Base-by-base conservation (phyloP, 2,888 invertebrate genomes). In the Tolmerus cingulatus region DNA sequence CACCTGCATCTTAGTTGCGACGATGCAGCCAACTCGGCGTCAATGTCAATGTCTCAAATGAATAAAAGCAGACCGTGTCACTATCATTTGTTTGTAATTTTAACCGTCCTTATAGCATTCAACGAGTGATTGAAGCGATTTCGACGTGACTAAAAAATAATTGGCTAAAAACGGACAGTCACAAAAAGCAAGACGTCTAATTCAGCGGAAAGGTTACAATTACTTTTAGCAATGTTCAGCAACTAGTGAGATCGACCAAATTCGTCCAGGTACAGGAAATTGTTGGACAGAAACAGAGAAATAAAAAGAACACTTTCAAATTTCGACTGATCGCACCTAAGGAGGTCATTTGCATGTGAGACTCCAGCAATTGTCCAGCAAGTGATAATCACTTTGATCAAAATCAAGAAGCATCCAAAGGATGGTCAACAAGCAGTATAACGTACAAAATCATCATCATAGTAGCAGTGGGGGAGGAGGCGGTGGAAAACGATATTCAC, bases 391-490 rank as follows among this genome's bases (percentile, higher is more conserved):
- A 74, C 85, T 74, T 74, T 19, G 5, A 9, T 86, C 77, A n/a
- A 85, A 12, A 23, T 46, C n/a, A 74, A 74, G 16, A 16, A 84
- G 66, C 66, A 19, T 40, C 19, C 27, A 19, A 27, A 82, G 51
- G n/a, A 88, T 88, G 88, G 87, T 88, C 34, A 88, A 88, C 66
- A 88, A 88, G 78, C 87, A 87, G 40, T 88, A 88, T 74, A 86
- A 87, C 16, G 76, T 88, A 9, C 88, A 88, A 55, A 77, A 86
- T 79, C 81, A 87, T 43, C 78, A 86, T 46, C 34, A 19, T 5
- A 16, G 30, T 30, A 23, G 14, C n/a, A 34, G 34, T 5, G 76
- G 37, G 8, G 43, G 87, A 84, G 27, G 51, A 77, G 43, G 30
- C 16, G 77, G 66, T 7, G 74, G 55, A 5, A 84, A 87, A 8